Base-by-base conservation (phyloP, 1,140 invertebrate genomes). In the Hirudo medicinalis region DNA sequence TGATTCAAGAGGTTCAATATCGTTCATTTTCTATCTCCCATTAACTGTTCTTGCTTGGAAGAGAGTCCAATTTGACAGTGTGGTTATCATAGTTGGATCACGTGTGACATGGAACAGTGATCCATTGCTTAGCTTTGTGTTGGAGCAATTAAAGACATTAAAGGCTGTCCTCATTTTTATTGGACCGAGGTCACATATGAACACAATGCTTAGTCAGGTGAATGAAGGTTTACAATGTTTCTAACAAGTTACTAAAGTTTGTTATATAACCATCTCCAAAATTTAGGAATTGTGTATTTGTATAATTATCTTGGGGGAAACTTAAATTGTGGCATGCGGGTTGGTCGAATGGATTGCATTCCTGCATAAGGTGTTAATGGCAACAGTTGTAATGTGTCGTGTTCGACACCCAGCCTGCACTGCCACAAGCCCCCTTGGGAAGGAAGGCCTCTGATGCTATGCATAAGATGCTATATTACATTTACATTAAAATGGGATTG, bases 41-140 rank as follows among this genome's bases (percentile, higher is more conserved):
- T 60, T 71, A 54, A 71, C 70, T 27, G 55, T 60, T 60, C 22
- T 71, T 20, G 54, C 70, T 22, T 71, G 70, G 70, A 66, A 63
- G 22, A 27, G 70, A 60, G 22, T 71, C 32, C 53, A 55, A 20
- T 71, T 60, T 43, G 57, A 63, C 32, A 27, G 4, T 36, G 32
- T 71, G 9, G 25, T 71, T 27, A 60, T 71, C 25, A 29, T 71
- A n/a, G 54, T 66, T 29, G 70, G 70, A 63, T 49, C 69, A 49
- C 32, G n/a, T 17, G 25, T 53, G 6, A 22, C 15, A 2, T 70
- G 69, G 69, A 5, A 54, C 2, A 22, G 22, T 32, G 53, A 70
- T n/a, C 69, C 40, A 27, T 25, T 70, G 32, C 49, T 70, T 49
- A 22, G n/a, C n/a, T 49, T 49, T 54, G 53, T 70, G 8, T 25